Percentiles rank a stretch among this genome's conserved stretches.
These are phyloP conservation scores for Cyrtodaria siliqua DNA, from an alignment of 2,888 invertebrate species.

Conservation along the genomic window DNA sequence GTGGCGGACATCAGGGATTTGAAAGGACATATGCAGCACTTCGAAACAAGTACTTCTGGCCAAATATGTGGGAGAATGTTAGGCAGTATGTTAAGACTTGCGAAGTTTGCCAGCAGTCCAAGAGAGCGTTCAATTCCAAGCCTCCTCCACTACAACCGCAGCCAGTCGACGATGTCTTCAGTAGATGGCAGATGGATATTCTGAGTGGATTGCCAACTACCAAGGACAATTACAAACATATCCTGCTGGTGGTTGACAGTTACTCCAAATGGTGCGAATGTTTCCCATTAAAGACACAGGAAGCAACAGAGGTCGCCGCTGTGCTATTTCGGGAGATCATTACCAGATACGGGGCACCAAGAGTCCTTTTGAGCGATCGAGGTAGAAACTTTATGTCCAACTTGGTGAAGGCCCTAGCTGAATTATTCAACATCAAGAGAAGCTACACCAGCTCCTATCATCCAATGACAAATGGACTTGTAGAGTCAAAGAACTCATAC, in stretches of 20 bases:
- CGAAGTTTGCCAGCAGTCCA: slow-evolving; percentile 47
- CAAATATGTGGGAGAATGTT: slow-evolving; percentile 53
- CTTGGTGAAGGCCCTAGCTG: slow-evolving; percentile 38
- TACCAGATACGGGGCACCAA: slow-evolving; percentile 35
- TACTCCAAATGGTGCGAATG: slow-evolving; percentile 57
- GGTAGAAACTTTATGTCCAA: slow-evolving; percentile 45
- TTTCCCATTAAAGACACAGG: slow-evolving; percentile 27
- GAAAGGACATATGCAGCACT: slow-evolving; percentile 57
- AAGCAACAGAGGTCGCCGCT: slow-evolving; percentile 47
- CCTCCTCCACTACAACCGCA: slow-evolving; percentile 50
- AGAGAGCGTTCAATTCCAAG: slow-evolving; percentile 22
- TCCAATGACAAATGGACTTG: slow-evolving; percentile 52
- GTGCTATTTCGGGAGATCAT: slow-evolving; percentile 45
- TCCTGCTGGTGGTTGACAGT: slow-evolving; percentile 55
- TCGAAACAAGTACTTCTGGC: slow-evolving; percentile 58
- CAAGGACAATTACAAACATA: slow-evolving; percentile 49
- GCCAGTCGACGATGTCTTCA: slow-evolving; percentile 86
- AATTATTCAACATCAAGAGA: slow-evolving; percentile 33
- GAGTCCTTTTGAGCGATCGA: slow-evolving; percentile 36
- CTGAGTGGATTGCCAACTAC: slow-evolving; percentile 41
- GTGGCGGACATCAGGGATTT: slow-evolving; percentile 60
- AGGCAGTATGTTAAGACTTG: slow-evolving; percentile 46
- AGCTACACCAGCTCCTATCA: slow-evolving; percentile 48
- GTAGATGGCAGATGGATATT: slow-evolving; percentile 56
- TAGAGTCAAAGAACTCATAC: slow-evolving; percentile 56